These are phyloP conservation scores for Phrynocephalus vlangalii DNA, from an alignment of 2,797 vertebrate species.

Conservation along the genomic window DNA sequence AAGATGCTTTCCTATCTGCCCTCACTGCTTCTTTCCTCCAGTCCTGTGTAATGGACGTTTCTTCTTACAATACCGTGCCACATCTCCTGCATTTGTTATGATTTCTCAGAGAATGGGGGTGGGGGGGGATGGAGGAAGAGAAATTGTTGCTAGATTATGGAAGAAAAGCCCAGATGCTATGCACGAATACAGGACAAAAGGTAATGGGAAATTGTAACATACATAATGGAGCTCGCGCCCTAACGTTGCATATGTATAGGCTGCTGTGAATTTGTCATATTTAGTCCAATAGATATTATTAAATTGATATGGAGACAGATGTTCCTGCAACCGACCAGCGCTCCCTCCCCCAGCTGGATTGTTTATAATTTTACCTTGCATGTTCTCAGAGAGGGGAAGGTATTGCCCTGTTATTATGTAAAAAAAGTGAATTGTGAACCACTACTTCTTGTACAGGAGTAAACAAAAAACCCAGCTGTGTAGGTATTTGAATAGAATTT, in stretches of 20 bases:
- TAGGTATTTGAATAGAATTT: neutral
- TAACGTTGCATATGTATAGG: neutral
- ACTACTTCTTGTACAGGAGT: neutral
- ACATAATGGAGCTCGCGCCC: neutral
- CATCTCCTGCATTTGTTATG: neutral
- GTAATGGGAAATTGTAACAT: neutral
- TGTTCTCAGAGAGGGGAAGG: neutral
- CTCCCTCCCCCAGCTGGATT: neutral
- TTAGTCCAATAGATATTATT: neutral
- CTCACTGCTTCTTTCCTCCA: no score
- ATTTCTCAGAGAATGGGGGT: neutral
- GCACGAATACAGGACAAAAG: neutral
- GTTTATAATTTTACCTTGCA: neutral
- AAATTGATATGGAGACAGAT: neutral
- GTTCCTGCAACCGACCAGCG: neutral
- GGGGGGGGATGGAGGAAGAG: no score
- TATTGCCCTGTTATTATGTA: neutral
- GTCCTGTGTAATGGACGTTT: neutral
- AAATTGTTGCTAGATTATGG: neutral
- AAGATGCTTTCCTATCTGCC: no score
- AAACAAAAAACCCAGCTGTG: neutral
- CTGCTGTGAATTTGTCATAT: neutral
- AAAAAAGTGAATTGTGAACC: conserved; percentile 7
- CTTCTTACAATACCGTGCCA: neutral
- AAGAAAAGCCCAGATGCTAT: neutral